Conservation (phyloP, 2,113 vertebrate species). For the Felis chaus region DNA sequence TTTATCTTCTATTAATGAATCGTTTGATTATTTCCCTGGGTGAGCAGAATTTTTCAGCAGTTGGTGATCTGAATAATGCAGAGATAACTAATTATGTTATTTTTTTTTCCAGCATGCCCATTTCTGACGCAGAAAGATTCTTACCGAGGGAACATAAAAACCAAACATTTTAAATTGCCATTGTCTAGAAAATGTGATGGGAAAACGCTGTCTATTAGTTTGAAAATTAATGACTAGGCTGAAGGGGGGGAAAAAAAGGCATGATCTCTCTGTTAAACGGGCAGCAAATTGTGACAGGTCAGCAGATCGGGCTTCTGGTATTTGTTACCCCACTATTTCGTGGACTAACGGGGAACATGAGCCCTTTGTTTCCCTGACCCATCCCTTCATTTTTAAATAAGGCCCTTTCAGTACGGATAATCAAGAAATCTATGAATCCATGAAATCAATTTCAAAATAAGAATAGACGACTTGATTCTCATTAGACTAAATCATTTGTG, state of each 20-base stretch:
- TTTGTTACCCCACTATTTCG: accelerated
- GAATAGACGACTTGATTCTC: neutral
- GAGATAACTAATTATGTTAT: constrained; percentile 58
- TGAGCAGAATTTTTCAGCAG: constrained; percentile 64
- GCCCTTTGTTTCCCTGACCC: neutral
- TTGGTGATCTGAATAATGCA: constrained; percentile 73
- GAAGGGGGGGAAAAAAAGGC: neutral
- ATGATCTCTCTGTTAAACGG: neutral
- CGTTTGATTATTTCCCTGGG: constrained; percentile 66
- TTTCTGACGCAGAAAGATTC: constrained; percentile 49
- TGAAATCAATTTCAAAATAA: constrained; percentile 39
- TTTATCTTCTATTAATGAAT: constrained; percentile 75
- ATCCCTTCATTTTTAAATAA: neutral
- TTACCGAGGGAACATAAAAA: constrained; percentile 58
- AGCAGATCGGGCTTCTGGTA: neutral
- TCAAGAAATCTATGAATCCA: neutral
- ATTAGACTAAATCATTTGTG: neutral
- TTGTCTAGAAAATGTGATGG: constrained; percentile 46
- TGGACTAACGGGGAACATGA: neutral
- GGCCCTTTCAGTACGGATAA: neutral
- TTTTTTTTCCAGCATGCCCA: constrained; percentile 26
- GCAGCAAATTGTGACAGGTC: neutral
- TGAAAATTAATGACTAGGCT: constrained; percentile 49
- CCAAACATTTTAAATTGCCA: constrained; percentile 46
- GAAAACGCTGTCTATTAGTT: constrained; percentile 11